These are phyloP conservation scores for Falco punctatus DNA, from an alignment of 2,113 vertebrate genomes.

Conservation along the genomic window DNA sequence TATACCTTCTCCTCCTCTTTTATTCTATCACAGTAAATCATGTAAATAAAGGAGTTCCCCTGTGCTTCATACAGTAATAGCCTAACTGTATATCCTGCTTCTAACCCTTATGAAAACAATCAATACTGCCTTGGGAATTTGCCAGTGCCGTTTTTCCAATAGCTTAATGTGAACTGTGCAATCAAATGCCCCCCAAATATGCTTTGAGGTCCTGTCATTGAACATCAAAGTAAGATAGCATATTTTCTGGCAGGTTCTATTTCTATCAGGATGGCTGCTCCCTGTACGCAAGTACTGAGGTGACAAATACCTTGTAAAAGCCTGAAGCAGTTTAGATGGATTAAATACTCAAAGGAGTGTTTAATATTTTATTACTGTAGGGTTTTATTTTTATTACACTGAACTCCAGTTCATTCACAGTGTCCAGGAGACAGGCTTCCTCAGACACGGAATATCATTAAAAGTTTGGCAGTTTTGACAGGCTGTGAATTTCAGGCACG, in stretches of 20 bases:
- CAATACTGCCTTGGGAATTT: background rate
- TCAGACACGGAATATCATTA: background rate
- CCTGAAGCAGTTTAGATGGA: background rate
- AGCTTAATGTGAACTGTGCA: background rate
- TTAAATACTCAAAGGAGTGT: background rate
- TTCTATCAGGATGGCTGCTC: background rate
- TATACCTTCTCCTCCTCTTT: background rate
- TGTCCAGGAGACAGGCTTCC: background rate
- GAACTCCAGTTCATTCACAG: background rate
- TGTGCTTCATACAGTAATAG: background rate
- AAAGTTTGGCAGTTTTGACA: background rate
- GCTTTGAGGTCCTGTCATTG: background rate
- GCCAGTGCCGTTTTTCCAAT: background rate
- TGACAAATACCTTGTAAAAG: constrained; percentile 9
- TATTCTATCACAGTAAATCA: background rate
- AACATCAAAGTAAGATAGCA: background rate
- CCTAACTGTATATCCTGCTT: background rate
- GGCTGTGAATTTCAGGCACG: background rate
- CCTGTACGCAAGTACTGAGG: background rate
- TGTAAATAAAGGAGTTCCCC: background rate
- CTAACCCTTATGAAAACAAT: background rate
- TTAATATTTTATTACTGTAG: constrained; percentile 33
- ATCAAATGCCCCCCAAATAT: background rate
- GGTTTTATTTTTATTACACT: background rate
- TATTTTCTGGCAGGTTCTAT: background rate